Evolutionary conservation across 2,113 vertebrate species (phyloP), one percentile per base, ranked within the genome.

Genomic region (Carassius gibelio): DNA sequence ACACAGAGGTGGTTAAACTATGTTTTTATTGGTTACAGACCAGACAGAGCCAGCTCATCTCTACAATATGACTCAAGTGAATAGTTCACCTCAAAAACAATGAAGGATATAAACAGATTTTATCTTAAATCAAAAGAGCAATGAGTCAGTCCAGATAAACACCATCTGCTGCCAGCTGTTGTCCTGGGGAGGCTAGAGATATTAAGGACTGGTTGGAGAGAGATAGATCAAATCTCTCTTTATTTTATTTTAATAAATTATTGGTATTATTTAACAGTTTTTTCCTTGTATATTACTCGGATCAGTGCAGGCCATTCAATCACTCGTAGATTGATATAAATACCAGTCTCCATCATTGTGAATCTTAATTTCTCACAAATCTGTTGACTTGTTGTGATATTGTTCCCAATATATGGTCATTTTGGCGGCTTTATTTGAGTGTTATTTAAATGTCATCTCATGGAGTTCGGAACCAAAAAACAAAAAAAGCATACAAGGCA

Each of bases 21-120:
- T 52, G 10, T 84, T 86, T 84, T 86, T 78, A 84, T 45, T 75
- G 85, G 80, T 86, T 87, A 72, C 86, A 72, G 83, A 85, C 50
- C 59, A 64, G 59, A 21, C 57, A 13, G 15, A 45, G 42, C n/a
- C 21, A 26, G 64, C 76, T 84, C 71, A 82, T 84, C 50, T 74
- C n/a, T 45, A 68, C n/a, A 36, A 76, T 36, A 74, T 5, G 36
- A 66, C 19, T 55, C 21, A 8, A 68, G 8, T 11, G 82, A 68
- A 52, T 23, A 81, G 42, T 72, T 64, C 14, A 19, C 26, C 62
- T 8, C 30, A 2, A 30, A 69, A 85, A 82, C 71, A 82, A 34
- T 52, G 3, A 5, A n/a, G 21, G 48, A 75, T 55, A 69, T 69
- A 50, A 75, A 84, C 59, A 84, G 50, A 87, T 9, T 48, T 0